Conservation (phyloP, 1,140 invertebrate genomes). For the Berghia stephanieae region DNA sequence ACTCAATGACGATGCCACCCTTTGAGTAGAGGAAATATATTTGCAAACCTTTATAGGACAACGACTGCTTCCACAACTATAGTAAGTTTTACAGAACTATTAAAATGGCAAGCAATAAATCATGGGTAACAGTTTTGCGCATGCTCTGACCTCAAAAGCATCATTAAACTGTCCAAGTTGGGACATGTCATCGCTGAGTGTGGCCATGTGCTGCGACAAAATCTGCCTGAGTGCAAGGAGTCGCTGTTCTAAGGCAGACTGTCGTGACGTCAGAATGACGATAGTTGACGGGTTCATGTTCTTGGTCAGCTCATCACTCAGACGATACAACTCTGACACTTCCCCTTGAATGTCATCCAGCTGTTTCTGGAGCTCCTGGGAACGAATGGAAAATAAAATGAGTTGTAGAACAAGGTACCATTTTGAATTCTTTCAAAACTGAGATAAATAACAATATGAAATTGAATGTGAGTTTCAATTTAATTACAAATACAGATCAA, state of each 20-base stretch:
- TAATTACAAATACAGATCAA: no score
- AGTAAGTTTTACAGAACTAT: no score
- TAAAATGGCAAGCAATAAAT: no score
- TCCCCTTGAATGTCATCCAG: constrained; percentile 54
- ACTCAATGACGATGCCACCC: no score
- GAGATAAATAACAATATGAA: no score
- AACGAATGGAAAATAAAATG: constrained; percentile 21
- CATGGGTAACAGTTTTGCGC: no score
- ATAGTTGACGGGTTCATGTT: constrained; percentile 59
- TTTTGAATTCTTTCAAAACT: no score
- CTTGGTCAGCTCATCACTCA: constrained; percentile 55
- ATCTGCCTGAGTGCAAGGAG: constrained; percentile 51
- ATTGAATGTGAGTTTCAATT: no score
- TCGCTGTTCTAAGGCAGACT: constrained; percentile 53
- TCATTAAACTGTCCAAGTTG: constrained; percentile 50
- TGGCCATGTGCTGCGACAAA: constrained; percentile 47
- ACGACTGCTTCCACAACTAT: no score
- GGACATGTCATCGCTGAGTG: constrained; percentile 51
- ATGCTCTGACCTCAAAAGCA: constrained; percentile 36
- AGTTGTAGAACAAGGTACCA: neutral
- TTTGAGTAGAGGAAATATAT: no score
- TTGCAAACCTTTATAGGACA: no score
- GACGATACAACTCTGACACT: constrained; percentile 48
- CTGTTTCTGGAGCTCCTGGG: constrained; percentile 50
- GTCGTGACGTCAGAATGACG: constrained; percentile 51